A percentile compares a stretch with the other conserved stretches of the same genome.
phyloP scores from a whole-genome alignment of 2,113 vertebrate species.

The Rhinopithecus roxellana region DNA sequence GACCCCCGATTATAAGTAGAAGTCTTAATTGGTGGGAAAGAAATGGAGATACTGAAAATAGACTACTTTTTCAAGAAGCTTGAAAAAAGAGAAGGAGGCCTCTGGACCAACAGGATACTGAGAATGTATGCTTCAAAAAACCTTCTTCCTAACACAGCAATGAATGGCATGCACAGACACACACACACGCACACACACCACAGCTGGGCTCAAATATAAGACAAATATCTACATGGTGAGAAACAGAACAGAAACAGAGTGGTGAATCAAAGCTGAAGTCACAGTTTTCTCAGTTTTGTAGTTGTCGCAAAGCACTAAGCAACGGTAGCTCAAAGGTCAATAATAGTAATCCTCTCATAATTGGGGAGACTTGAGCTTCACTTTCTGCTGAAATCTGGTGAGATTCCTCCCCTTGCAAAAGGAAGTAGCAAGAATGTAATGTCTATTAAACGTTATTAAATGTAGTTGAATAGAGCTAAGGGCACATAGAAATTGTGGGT shows the following conservation, averaged over 20 bases:
- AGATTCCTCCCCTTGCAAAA: background rate
- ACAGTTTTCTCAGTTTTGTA: background rate
- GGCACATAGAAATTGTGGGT: background rate
- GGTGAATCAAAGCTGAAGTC: background rate
- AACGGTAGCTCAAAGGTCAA: background rate
- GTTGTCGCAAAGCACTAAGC: background rate
- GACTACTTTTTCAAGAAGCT: background rate
- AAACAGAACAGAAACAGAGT: background rate
- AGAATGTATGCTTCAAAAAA: background rate
- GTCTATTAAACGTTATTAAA: too few relatives aligned
- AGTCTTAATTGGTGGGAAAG: background rate
- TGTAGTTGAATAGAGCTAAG: background rate
- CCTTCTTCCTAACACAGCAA: background rate
- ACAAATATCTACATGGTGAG: background rate
- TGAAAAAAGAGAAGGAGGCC: background rate
- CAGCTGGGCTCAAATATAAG: background rate
- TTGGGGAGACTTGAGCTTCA: background rate
- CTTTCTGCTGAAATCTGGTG: too few relatives aligned
- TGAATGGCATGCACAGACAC: fast-evolving
- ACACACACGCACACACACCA: background rate
- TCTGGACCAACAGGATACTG: background rate
- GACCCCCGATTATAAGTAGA: background rate
- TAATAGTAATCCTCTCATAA: background rate
- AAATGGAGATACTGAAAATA: background rate
- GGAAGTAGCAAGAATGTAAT: background rate